Evolutionary conservation across 2,113 vertebrate genomes (phyloP).

Genomic region (Acanthochromis polyacanthus): DNA sequence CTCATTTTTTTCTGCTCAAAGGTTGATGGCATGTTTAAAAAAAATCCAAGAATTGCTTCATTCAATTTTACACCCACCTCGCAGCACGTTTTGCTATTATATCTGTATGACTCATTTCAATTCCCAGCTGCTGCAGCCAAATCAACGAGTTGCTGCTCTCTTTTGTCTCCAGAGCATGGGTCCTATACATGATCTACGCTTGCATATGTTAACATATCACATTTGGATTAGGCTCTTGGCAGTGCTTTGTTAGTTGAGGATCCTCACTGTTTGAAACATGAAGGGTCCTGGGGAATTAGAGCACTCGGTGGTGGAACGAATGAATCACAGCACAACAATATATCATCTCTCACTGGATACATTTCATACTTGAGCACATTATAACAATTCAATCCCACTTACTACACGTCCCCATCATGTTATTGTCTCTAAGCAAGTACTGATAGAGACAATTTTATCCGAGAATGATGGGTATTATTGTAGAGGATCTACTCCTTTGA

Average conservation of each 20-base stretch:
- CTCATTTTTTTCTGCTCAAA: neutral
- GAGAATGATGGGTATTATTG: neutral
- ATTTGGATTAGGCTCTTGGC: slow-evolving; percentile 67
- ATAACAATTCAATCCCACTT: slow-evolving; percentile 49
- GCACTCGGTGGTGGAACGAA: slow-evolving; percentile 46
- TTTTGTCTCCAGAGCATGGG: slow-evolving; percentile 51
- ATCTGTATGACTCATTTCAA: slow-evolving; percentile 51
- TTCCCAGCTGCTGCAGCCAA: slow-evolving; percentile 47
- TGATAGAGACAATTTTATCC: slow-evolving; percentile 12
- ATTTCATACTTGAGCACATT: slow-evolving; percentile 51
- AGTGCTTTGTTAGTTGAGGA: slow-evolving; percentile 7
- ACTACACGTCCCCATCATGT: slow-evolving; percentile 12
- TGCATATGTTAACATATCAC: slow-evolving; percentile 67
- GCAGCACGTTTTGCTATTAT: slow-evolving; percentile 5
- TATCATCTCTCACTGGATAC: slow-evolving; percentile 59
- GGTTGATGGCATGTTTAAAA: neutral
- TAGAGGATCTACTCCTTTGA: neutral
- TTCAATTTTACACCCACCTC: slow-evolving; percentile 17
- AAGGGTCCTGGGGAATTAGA: slow-evolving; percentile 55
- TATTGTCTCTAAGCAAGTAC: slow-evolving; percentile 29
- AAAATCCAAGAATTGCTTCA: slow-evolving; percentile 24
- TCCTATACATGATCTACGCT: slow-evolving; percentile 59
- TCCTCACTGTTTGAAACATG: slow-evolving; percentile 36
- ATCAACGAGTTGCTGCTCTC: slow-evolving; percentile 54
- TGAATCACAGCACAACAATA: slow-evolving; percentile 55